phyloP scores from a whole-genome alignment of 2,888 invertebrate species.

The Axea sp. region DNA sequence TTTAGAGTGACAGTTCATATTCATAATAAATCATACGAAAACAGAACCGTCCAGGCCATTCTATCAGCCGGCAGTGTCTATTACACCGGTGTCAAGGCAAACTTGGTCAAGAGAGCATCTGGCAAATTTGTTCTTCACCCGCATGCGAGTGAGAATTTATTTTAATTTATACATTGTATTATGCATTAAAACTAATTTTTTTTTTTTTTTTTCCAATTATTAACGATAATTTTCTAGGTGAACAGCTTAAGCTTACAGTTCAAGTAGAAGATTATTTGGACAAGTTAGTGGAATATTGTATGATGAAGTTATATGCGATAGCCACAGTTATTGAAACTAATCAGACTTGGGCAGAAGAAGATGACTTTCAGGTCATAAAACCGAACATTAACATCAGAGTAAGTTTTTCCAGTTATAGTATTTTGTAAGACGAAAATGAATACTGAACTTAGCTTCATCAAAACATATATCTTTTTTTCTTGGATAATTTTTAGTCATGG shows the following conservation, averaged over 20 bases:
- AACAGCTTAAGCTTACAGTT: conserved; percentile 81
- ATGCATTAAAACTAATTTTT: too few relatives aligned
- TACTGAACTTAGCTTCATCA: too few relatives aligned
- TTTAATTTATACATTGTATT: too few relatives aligned
- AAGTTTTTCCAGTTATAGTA: too few relatives aligned
- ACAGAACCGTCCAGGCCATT: conserved; percentile 84
- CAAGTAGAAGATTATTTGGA: conserved; percentile 86
- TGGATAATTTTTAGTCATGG: too few relatives aligned
- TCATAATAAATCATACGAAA: conserved; percentile 82
- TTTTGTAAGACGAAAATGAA: too few relatives aligned
- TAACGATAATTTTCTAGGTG: conserved; percentile 78
- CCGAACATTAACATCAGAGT: conserved; percentile 87
- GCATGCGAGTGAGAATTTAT: conserved; percentile 82
- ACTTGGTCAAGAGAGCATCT: conserved; percentile 85
- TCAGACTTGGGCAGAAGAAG: conserved; percentile 91
- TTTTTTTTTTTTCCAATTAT: too few relatives aligned
- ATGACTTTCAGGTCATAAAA: conserved; percentile 89
- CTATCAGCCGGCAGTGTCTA: conserved; percentile 86
- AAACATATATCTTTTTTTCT: too few relatives aligned
- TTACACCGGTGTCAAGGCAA: conserved; percentile 88
- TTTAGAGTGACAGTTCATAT: conserved; percentile 85
- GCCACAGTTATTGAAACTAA: conserved; percentile 89
- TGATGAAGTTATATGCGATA: conserved; percentile 89
- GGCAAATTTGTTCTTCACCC: conserved; percentile 84
- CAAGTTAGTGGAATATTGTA: conserved; percentile 89